Conservation (phyloP, 2,797 vertebrate species). For the Esox lucius region DNA sequence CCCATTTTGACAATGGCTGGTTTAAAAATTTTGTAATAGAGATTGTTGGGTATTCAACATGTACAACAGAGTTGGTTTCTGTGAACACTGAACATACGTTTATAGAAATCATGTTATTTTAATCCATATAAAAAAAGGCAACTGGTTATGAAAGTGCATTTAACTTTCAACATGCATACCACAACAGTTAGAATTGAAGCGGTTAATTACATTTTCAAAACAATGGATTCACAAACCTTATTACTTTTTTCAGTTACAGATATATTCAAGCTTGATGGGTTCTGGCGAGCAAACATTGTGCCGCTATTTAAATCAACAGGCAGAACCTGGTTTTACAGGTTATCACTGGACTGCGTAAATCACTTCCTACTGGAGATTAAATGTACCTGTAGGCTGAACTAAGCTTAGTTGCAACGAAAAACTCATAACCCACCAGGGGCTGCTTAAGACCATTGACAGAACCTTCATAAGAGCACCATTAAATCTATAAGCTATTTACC, state of each 20-base stretch:
- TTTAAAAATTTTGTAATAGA: not conserved
- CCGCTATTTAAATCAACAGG: too few species aligned
- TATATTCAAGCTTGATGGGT: not conserved
- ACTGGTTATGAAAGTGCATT: not conserved
- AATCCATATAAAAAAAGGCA: slow-evolving; percentile 11
- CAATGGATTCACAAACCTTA: slow-evolving; percentile 18
- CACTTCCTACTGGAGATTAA: too few species aligned
- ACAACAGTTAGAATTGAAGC: slow-evolving; percentile 7
- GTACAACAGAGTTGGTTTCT: not conserved
- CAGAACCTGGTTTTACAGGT: too few species aligned
- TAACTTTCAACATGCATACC: slow-evolving; percentile 40
- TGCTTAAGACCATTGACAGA: too few species aligned
- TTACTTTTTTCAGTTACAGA: not conserved
- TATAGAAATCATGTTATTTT: not conserved
- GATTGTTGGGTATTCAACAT: not conserved
- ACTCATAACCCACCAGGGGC: too few species aligned
- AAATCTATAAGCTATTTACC: too few species aligned
- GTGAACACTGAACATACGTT: not conserved
- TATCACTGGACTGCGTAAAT: too few species aligned
- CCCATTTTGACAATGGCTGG: not conserved
- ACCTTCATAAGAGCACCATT: too few species aligned
- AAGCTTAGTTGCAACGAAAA: too few species aligned
- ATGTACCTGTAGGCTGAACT: too few species aligned
- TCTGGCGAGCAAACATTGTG: slow-evolving; percentile 4
- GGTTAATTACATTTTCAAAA: not conserved